Percentiles rank a stretch among this genome's conserved stretches.
These are phyloP conservation scores for Agraylea sexmaculata DNA, from an alignment of 1,140 invertebrate species.

Conservation along the genomic window DNA sequence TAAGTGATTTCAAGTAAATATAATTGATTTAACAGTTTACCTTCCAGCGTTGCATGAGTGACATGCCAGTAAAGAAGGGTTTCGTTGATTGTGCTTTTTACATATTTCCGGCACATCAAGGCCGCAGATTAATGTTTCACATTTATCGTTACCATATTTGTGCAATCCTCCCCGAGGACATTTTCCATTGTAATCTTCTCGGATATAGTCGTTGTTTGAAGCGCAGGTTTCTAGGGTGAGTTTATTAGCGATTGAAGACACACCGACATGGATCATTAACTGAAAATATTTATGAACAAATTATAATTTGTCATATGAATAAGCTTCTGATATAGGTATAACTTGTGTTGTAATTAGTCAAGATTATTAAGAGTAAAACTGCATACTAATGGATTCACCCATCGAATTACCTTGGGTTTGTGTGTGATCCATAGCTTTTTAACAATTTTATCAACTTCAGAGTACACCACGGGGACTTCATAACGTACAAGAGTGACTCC, in stretches of 20 bases:
- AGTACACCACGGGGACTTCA: conserved; percentile 56
- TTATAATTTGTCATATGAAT: too few species aligned
- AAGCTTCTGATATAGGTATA: too few species aligned
- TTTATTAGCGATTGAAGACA: conserved; percentile 39
- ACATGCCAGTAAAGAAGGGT: conserved; percentile 23
- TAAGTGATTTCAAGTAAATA: background rate
- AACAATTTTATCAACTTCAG: conserved; percentile 45
- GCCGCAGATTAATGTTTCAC: conserved; percentile 31
- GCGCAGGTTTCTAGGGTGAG: conserved; percentile 49
- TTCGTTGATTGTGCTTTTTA: conserved; percentile 30
- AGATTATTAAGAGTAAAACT: background rate
- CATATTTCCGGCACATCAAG: conserved; percentile 32
- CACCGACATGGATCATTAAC: conserved; percentile 55
- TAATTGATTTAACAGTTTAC: conserved; percentile 22
- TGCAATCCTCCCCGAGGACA: conserved; percentile 28
- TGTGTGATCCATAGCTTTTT: conserved; percentile 52
- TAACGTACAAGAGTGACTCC: conserved; percentile 43
- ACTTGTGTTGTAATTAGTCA: background rate
- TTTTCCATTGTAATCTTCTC: conserved; percentile 36
- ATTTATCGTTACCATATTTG: conserved; percentile 33
- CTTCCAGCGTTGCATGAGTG: conserved; percentile 35
- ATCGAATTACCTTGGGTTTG: conserved; percentile 46
- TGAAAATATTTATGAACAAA: conserved; percentile 25
- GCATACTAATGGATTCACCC: conserved; percentile 2
- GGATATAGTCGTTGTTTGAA: conserved; percentile 42